Evolutionary conservation across 2,113 vertebrate genomes (phyloP).

Genomic region (Eulacestoma nigropectus): DNA sequence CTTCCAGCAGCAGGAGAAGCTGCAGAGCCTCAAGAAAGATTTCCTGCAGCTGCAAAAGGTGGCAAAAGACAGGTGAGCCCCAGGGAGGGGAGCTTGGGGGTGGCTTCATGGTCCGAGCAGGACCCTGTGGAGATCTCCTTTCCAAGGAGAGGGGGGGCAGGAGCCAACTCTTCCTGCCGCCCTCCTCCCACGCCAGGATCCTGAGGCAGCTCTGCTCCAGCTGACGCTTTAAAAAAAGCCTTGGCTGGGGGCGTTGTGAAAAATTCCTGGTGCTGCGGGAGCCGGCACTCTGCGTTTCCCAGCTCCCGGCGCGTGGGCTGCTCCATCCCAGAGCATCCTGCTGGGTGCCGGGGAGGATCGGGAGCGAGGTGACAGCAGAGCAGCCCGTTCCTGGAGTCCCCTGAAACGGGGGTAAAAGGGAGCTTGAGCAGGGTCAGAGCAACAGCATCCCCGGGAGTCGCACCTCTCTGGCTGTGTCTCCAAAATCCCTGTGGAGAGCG

Average conservation of each 20-base stretch:
- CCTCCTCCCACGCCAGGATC: slow-evolving; percentile 1
- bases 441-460: rapidly evolving
- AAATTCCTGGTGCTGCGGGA: slow-evolving; percentile 18
- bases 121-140: neutral
- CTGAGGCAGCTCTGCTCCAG: slow-evolving; percentile 13
- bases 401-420: neutral
- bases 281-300: neutral
- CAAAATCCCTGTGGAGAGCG: neutral
- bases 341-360: neutral
- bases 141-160: neutral
- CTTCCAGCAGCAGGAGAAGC: slow-evolving; percentile 77
- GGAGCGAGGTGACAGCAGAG: neutral
- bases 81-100: neutral
- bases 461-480: neutral
- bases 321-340: neutral
- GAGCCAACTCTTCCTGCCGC: neutral
- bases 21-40: slow-evolving; percentile 80
- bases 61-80: slow-evolving; percentile 81
- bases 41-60: slow-evolving; percentile 82
- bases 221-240: slow-evolving; percentile 53
- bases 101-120: neutral
- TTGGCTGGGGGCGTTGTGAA: slow-evolving; percentile 33
- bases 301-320: neutral
- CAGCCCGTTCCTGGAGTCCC: neutral
- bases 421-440: neutral